These are phyloP conservation scores for Troilus luridus DNA, from an alignment of 2,888 invertebrate genomes.

Conservation along the genomic window DNA sequence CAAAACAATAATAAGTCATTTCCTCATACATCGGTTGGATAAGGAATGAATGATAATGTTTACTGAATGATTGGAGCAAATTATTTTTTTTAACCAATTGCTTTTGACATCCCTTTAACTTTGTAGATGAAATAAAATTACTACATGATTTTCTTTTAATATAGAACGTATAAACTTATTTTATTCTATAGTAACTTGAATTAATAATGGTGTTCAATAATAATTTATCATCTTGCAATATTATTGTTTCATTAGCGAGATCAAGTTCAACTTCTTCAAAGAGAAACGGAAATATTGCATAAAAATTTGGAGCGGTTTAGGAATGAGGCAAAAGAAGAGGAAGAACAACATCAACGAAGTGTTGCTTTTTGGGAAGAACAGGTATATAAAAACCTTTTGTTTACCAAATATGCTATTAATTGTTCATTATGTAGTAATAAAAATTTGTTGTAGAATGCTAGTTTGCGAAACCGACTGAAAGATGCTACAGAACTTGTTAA, in stretches of 20 bases:
- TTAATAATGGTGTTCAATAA: background rate
- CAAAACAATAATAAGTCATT: background rate
- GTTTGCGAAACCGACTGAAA: slow-evolving; percentile 58
- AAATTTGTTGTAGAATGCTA: slow-evolving; percentile 58
- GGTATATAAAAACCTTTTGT: slow-evolving; percentile 66
- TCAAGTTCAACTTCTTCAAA: slow-evolving; percentile 73
- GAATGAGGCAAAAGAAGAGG: slow-evolving; percentile 70
- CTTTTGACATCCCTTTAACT: background rate
- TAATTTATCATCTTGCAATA: slow-evolving; percentile 21
- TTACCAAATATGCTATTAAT: background rate
- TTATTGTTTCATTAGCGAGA: slow-evolving; percentile 70
- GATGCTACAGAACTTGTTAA: slow-evolving; percentile 60
- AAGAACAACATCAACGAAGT: slow-evolving; percentile 68
- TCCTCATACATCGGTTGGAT: background rate
- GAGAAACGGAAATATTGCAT: slow-evolving; percentile 72
- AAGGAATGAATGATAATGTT: background rate
- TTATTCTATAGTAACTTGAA: background rate
- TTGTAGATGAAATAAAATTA: background rate
- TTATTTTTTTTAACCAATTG: no score
- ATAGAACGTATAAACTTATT: background rate
- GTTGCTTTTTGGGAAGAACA: slow-evolving; percentile 70
- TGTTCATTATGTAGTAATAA: background rate
- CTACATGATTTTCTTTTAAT: background rate
- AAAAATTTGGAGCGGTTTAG: slow-evolving; percentile 71
- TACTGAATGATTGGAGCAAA: background rate